Evolutionary conservation across 2,113 vertebrate genomes (phyloP), one percentile per base, ranked within the genome.

Genomic region (Cranoglanis bouderius): DNA sequence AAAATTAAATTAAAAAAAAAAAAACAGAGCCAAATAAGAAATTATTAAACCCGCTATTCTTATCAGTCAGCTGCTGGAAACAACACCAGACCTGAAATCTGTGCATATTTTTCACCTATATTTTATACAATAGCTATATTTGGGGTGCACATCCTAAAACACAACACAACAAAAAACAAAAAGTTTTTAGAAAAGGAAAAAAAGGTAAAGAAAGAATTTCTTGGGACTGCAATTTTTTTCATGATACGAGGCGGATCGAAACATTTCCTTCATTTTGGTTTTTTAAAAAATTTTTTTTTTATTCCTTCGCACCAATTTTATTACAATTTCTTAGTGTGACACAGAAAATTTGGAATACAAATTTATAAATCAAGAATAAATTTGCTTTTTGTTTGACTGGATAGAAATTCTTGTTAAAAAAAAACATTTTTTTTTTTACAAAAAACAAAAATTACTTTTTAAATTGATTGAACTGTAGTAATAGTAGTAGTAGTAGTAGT

Each of bases 401-500:
- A 29, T 7, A 24, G n/a, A 16, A 78, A 46, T 46, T 43, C 9
- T 77, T 10, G 16, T 19, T 35, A 46, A 21, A 77, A 21, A 77
- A 43, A 13, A 24, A 4, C 3, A 46, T 78, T 78, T 78, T 4
- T 16, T 49, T 10, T 43, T 49, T 46, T 21, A 4, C 43, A 49
- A 49, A 59, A 40, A 40, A 2, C 4, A 21, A 59, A 83, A 59
- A 59, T 38, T 32, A 51, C 8, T 57, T 82, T 82, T 55, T 26
- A 49, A 77, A 14, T 53, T 21, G 53, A 53, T n/a, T 80, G 12
- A 53, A 18, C 13, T 5, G 2, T 59, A 82, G 21, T 38, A 40
- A 38, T 59, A 51, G 51, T 84, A 84, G 1, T 51, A 80, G 16
- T 35, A 35, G 38, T 87, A 59, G 26, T 89, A 61, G 63, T 86